Conservation (phyloP, 1,140 invertebrate genomes). For the Camponotus floridanus region DNA sequence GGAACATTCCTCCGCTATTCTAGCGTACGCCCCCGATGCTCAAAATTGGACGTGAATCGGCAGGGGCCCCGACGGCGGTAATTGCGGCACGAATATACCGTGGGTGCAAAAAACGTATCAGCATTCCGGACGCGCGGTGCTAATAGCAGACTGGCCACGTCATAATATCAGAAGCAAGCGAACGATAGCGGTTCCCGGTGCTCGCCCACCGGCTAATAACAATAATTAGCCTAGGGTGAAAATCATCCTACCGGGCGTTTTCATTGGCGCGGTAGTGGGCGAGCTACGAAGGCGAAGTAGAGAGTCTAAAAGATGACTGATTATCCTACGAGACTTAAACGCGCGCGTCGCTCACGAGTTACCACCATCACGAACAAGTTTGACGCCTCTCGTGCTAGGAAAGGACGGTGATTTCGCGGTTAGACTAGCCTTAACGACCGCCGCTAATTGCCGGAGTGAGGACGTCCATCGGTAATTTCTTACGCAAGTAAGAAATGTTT, state of each 20-base stretch:
- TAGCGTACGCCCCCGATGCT: constrained; percentile 70
- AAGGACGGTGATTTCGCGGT: constrained; percentile 36
- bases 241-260: constrained; percentile 58
- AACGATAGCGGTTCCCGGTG: constrained; percentile 45
- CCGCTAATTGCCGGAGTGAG: constrained; percentile 69
- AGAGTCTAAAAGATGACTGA: constrained; percentile 65
- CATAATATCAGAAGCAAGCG: constrained; percentile 67
- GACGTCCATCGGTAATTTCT: constrained; percentile 60
- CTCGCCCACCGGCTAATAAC: constrained; percentile 68
- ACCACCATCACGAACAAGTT: constrained; percentile 61
- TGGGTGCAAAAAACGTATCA: constrained; percentile 75
- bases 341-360: constrained; percentile 40
- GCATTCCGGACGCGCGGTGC: constrained; percentile 71
- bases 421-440: constrained; percentile 62
- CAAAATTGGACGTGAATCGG: constrained; percentile 76
- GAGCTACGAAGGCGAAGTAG: constrained; percentile 26
- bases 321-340: constrained; percentile 49
- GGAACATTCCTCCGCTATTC: constrained; percentile 76
- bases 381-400: constrained; percentile 64
- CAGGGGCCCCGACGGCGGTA: constrained; percentile 64
- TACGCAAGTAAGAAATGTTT: constrained; percentile 36
- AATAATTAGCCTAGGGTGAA: constrained; percentile 70
- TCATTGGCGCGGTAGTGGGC: constrained; percentile 36
- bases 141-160: constrained; percentile 65
- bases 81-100: constrained; percentile 75